Evolutionary conservation across 1,140 invertebrate species (phyloP), one percentile per base, ranked within the genome.

Genomic region (Aethina tumida): DNA sequence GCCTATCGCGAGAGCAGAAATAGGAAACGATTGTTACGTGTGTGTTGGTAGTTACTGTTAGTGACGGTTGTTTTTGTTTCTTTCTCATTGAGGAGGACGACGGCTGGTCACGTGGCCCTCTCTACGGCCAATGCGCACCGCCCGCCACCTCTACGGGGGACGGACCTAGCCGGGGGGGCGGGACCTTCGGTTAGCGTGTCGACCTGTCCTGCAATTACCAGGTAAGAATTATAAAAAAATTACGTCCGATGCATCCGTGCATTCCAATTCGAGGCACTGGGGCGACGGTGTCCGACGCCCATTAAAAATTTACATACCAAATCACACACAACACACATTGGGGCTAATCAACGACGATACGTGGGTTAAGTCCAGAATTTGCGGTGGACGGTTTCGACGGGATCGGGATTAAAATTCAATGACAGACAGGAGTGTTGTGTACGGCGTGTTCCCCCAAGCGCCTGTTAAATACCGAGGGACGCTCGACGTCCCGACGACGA

Each of bases 31-130:
- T 59, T 59, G 57, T 60, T 59, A 55, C 55, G 54, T 58, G 58
- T 56, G 44, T 50, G 52, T 52, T 53, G 52, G 48, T 52, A 56
- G 56, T 58, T 56, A 60, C 56, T 60, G 58, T 58, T 56, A 54
- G 55, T 47, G 53, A 50, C 42, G 52, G 54, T 62, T 62, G 60
- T 60, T 61, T 62, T 61, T 60, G 57, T 60, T 62, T 60, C 59
- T 58, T 60, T 59, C 55, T 45, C 49, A 52, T 53, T 50, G 52
- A 58, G 53, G 58, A 58, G 55, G 60, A 54, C 52, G 54, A 56
- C 52, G 53, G 58, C 43, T 43, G 47, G 56, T 62, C 60, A 62
- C 58, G 60, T 62, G 59, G 45, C 35, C 25, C 19, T 21, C 7
- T 9, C 25, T 28, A 28, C 32, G 24, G 31, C 59, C 57, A 61